Evolutionary conservation across 2,113 vertebrate species (phyloP), one percentile per base, ranked within the genome.

Genomic region (cat (Felis catus)): DNA sequence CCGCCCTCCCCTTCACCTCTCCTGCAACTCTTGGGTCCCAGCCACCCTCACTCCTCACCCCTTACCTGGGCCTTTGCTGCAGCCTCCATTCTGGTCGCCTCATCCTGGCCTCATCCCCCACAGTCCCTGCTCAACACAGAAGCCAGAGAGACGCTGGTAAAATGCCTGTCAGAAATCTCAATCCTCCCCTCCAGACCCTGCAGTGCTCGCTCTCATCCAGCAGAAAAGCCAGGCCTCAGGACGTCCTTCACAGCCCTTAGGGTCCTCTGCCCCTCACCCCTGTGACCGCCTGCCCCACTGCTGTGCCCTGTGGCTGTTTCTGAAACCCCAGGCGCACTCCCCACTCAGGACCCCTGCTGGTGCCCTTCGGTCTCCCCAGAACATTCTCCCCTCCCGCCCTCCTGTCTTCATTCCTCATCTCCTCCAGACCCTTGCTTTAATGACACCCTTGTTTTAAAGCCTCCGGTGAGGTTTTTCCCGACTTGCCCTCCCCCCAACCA

Each of bases 51-150:
- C 39, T 23, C 21, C 36, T 39, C 15, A 9, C 10, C 27, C 25
- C 29, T 70, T 31, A 5, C 63, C 31, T 7, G 31, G 94, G 81
- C 18, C 61, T 36, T 39, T 5, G 31, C 19, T 27, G n/a, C 39
- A 79, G 29, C 63, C 31, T 51, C 45, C 18, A 23, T 5, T 1
- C 41, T 8, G 89, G 55, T 7, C 19, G 25, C 55, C 76, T 1
- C n/a, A 0, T 39, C 65, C 41, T 8, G 10, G 7, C 21, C 45
- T 23, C 11, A 0, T 0, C 19, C 80, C 51, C 48, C 63, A 14
- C 21, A 1, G 11, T 41, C 65, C 36, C 1, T 4, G 7, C 27
- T 61, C 21, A 27, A 33, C 81, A 51, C 74, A 29, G 83, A 53
- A 12, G 21, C 27, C 27, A 19, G 27, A 81, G 65, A 79, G 31